Conservation (phyloP, 1,140 invertebrate genomes). For the Drosophila nigrodunni region DNA sequence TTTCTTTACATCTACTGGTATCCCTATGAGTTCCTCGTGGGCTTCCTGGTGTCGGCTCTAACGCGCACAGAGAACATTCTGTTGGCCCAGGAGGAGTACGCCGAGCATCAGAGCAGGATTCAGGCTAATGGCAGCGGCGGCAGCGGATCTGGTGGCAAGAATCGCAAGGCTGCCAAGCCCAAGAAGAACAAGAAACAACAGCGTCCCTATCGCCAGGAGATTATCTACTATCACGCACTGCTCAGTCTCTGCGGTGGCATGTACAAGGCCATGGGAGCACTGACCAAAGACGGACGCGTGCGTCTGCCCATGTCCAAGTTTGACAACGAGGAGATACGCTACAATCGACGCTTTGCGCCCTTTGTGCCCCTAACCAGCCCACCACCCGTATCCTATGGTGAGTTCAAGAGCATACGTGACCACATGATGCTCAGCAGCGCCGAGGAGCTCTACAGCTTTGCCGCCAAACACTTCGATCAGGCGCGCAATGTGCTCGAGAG, state of each 20-base stretch:
- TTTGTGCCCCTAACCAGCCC: slow-evolving; percentile 94
- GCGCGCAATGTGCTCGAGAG: slow-evolving; percentile 93
- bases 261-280: slow-evolving; percentile 89
- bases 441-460: slow-evolving; percentile 89
- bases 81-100: slow-evolving; percentile 90
- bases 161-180: slow-evolving; percentile 88
- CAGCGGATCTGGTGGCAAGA: slow-evolving; percentile 82
- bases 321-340: slow-evolving; percentile 96
- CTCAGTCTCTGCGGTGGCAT: slow-evolving; percentile 97
- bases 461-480: slow-evolving; percentile 96
- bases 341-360: slow-evolving; percentile 96
- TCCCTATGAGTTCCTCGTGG: slow-evolving; percentile 97
- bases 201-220: slow-evolving; percentile 92
- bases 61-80: slow-evolving; percentile 94
- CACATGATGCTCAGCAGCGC: slow-evolving; percentile 73
- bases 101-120: slow-evolving; percentile 85
- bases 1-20: slow-evolving; percentile 99
- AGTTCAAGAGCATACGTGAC: slow-evolving; percentile 90
- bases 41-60: slow-evolving; percentile 96
- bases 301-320: slow-evolving; percentile 93
- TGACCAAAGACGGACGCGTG: slow-evolving; percentile 87
- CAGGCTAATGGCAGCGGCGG: slow-evolving; percentile 66
- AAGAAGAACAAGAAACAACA: slow-evolving; percentile 89
- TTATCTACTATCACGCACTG: slow-evolving; percentile 94
- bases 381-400: slow-evolving; percentile 94